Evolutionary conservation across 1,140 invertebrate species (phyloP).

Genomic region (Danaus melanippus): DNA sequence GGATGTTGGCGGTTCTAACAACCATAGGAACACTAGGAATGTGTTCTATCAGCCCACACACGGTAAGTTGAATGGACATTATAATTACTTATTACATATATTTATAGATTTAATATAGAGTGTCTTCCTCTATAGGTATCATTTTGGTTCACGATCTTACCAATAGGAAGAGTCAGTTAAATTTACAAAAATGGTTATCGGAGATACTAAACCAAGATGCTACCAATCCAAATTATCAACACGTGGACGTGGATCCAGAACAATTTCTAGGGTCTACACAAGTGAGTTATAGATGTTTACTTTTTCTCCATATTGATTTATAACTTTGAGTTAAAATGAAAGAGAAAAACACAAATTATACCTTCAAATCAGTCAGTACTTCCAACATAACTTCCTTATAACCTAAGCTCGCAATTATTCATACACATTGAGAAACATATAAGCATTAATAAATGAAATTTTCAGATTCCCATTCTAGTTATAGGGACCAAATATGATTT

Average conservation of each 20-base stretch:
- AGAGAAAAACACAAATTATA: too few relatives aligned
- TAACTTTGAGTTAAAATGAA: too few relatives aligned
- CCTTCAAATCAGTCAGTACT: too few relatives aligned
- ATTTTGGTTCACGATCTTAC: conserved; percentile 97
- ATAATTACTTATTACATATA: too few relatives aligned
- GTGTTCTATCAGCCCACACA: too few relatives aligned
- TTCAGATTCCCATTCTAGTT: conserved; percentile 90
- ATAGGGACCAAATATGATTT: conserved; percentile 95
- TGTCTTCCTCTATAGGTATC: conserved; percentile 78
- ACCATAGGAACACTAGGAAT: too few relatives aligned
- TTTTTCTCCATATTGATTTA: too few relatives aligned
- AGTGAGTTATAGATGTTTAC: conserved; percentile 22
- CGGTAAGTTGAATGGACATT: too few relatives aligned
- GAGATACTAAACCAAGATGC: conserved; percentile 90
- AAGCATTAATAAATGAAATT: conserved; percentile 9
- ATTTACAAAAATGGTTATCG: conserved; percentile 92
- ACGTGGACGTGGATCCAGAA: conserved; percentile 90
- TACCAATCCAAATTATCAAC: conserved; percentile 52
- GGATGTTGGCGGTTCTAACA: too few relatives aligned
- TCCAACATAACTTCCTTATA: too few relatives aligned
- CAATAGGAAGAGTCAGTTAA: conserved; percentile 95
- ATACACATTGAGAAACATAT: neutral
- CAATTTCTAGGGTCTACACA: conserved; percentile 85
- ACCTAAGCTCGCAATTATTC: too few relatives aligned
- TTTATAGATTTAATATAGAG: too few relatives aligned